Conservation (phyloP, 2,797 vertebrate species). For the Fistularia tabacaria region DNA sequence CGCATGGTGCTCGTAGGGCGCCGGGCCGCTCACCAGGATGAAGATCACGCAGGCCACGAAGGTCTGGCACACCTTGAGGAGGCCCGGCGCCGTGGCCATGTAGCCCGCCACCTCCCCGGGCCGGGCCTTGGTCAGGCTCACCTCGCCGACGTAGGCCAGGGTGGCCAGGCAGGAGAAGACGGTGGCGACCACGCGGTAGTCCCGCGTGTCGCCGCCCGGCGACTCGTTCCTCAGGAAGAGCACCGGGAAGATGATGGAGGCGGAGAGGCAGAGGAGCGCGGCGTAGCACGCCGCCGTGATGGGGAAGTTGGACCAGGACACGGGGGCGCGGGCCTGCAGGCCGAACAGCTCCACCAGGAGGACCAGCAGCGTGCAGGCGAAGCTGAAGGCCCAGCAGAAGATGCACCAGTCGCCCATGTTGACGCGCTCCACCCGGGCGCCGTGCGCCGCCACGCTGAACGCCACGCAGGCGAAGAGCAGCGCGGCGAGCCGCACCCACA, state of each 20-base stretch:
- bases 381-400: conserved; percentile 89
- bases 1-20: conserved; percentile 48
- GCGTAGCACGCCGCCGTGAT: conserved; percentile 84
- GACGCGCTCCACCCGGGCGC: rapidly evolving
- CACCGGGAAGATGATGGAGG: conserved; percentile 83
- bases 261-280: conserved; percentile 80
- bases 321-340: conserved; percentile 73
- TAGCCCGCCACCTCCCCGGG: conserved; percentile 86
- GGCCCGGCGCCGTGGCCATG: conserved; percentile 86
- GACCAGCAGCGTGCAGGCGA: conserved; percentile 79
- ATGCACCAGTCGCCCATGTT: conserved; percentile 78
- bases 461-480: conserved; percentile 78
- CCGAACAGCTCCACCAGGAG: conserved; percentile 77
- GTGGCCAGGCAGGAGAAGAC: conserved; percentile 84
- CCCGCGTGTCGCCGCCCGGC: rapidly evolving
- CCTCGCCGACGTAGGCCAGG: conserved; percentile 80
- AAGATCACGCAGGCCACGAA: conserved; percentile 87
- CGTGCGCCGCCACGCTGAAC: conserved; percentile 76
- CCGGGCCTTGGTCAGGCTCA: conserved; percentile 78
- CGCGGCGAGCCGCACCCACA: conserved; percentile 78
- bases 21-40: conserved; percentile 69
- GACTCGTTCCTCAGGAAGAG: conserved; percentile 52
- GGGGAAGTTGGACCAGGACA: conserved; percentile 89
- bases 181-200: conserved; percentile 71
- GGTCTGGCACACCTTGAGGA: conserved; percentile 88